These are phyloP conservation scores for Orbicella faveolata DNA, from an alignment of 64 coral and sea anemone genomes.

Conservation along the genomic window DNA sequence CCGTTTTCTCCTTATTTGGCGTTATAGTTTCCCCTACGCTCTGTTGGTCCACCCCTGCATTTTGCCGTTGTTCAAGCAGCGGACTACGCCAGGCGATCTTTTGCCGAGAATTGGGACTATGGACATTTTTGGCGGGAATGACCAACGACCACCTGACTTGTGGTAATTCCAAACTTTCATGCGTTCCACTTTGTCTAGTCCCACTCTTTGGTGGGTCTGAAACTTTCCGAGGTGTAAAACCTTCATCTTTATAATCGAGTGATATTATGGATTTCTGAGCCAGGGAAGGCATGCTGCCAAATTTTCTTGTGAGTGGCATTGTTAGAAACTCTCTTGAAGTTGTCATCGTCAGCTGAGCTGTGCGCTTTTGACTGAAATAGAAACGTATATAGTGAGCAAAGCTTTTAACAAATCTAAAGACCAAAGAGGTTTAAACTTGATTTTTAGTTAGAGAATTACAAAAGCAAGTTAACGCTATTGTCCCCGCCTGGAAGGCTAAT, in stretches of 20 bases:
- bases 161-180: neutral
- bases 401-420: neutral
- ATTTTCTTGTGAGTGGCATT: constrained; percentile 14
- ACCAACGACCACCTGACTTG: neutral
- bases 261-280: constrained; percentile 19
- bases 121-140: neutral
- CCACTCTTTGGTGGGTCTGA: neutral
- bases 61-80: neutral
- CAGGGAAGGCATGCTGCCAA: constrained; percentile 12
- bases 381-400: neutral
- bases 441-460: no score
- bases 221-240: neutral
- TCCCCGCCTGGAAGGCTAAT: no score
- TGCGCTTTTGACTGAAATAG: neutral
- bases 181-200: neutral
- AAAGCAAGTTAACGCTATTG: no score
- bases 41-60: no score
- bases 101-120: neutral
- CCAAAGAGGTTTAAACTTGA: neutral
- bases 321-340: neutral
- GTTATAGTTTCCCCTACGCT: neutral
- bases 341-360: neutral
- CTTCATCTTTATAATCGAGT: neutral
- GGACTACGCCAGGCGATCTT: neutral
- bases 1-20: neutral